These are phyloP conservation scores for Melinaea marsaeus DNA, from an alignment of 2,888 invertebrate genomes.

Conservation along the genomic window DNA sequence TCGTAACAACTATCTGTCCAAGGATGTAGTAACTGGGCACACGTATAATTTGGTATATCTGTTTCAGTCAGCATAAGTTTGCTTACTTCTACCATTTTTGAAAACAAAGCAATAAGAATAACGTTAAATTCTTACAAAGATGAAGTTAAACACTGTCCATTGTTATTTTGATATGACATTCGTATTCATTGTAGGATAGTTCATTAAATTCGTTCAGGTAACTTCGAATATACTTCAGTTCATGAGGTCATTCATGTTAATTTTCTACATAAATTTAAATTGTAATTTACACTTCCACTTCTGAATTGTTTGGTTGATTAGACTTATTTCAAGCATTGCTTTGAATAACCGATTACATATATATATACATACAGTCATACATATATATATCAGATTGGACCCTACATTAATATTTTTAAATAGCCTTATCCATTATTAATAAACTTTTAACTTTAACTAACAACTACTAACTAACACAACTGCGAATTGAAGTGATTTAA, in stretches of 20 bases:
- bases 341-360: neutral
- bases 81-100: constrained; percentile 64
- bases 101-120: constrained; percentile 5
- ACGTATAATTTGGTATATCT: constrained; percentile 39
- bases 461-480: too few species aligned
- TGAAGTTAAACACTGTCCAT: neutral
- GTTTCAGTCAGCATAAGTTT: constrained; percentile 48
- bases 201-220: neutral
- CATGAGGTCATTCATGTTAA: constrained; percentile 22
- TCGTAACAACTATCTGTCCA: constrained; percentile 53
- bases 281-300: constrained; percentile 22
- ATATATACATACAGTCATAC: too few species aligned
- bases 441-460: too few species aligned
- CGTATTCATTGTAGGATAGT: neutral
- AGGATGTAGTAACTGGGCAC: constrained; percentile 56
- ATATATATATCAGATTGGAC: too few species aligned
- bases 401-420: too few species aligned
- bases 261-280: constrained; percentile 25
- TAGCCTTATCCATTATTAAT: too few species aligned
- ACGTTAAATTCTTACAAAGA: neutral
- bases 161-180: neutral
- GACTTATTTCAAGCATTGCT: neutral
- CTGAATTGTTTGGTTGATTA: neutral
- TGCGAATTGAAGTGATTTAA: too few species aligned
- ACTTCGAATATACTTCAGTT: constrained; percentile 13